phyloP scores from a whole-genome alignment of 2,888 invertebrate species.

The Cenopis cana region DNA sequence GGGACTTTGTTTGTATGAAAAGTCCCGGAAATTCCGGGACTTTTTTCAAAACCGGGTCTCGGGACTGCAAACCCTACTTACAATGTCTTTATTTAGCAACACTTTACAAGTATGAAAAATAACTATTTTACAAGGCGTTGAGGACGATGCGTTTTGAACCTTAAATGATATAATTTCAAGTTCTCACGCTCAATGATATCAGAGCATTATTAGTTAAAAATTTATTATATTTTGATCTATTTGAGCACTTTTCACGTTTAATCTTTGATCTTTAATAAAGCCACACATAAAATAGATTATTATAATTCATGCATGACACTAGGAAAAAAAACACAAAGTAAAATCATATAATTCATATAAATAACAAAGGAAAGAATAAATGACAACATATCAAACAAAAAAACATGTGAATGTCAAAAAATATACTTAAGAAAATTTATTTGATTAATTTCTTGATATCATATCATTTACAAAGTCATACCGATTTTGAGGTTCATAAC shows the following conservation, averaged over 20 bases:
- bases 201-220: not conserved
- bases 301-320: not conserved
- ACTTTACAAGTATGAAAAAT: conserved; percentile 45
- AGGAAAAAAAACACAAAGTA: not conserved
- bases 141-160: conserved; percentile 19
- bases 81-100: conserved; percentile 39
- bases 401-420: not conserved
- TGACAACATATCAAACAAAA: not conserved
- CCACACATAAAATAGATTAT: not conserved
- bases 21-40: no score
- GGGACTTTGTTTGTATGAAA: no score
- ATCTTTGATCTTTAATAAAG: not conserved
- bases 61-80: no score
- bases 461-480: not conserved
- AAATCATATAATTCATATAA: not conserved
- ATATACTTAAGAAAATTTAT: no score
- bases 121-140: conserved; percentile 41
- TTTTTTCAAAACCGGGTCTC: no score
- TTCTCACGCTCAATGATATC: not conserved
- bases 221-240: not conserved
- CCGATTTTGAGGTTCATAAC: conserved; percentile 17
- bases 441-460: no score
- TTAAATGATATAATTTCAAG: not conserved
- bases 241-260: not conserved
- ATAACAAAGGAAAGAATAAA: not conserved